Conservation (phyloP, 1,140 invertebrate species). For the Hylyphantes graminicola region DNA sequence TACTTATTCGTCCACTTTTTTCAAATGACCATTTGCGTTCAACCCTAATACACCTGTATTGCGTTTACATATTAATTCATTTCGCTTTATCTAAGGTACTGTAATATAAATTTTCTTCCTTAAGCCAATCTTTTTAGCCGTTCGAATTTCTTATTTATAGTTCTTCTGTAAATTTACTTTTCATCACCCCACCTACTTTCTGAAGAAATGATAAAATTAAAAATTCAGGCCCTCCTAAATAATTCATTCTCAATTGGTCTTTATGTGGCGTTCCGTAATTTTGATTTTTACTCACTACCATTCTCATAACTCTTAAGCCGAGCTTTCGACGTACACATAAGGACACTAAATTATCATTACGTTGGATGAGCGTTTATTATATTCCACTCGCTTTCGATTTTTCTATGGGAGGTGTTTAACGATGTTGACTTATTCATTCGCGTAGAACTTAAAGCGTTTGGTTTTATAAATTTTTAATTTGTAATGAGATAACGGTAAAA, state of each 20-base stretch:
- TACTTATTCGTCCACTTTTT: too few species aligned
- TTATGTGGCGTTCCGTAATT: slow-evolving; percentile 19
- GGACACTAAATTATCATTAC: slow-evolving; percentile 38
- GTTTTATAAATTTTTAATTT: too few species aligned
- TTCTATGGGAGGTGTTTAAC: too few species aligned
- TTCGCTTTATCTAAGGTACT: not conserved
- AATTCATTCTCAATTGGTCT: slow-evolving; percentile 10
- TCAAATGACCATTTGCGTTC: not conserved
- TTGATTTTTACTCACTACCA: too few species aligned
- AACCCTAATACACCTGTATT: not conserved
- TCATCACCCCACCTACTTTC: not conserved
- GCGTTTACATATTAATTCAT: not conserved
- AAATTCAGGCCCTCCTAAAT: not conserved
- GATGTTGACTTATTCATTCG: too few species aligned
- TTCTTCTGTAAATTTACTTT: too few species aligned
- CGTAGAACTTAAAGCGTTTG: too few species aligned
- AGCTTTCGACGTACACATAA: not conserved
- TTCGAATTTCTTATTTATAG: too few species aligned
- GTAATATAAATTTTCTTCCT: not conserved
- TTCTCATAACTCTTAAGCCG: not conserved
- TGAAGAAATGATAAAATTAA: slow-evolving; percentile 8
- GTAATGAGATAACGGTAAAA: too few species aligned
- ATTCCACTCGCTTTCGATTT: too few species aligned
- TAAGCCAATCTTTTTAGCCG: not conserved
- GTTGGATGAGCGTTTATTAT: slow-evolving; percentile 9